Base-by-base conservation (phyloP, 2,113 vertebrate genomes). In the Penelope pileata region DNA sequence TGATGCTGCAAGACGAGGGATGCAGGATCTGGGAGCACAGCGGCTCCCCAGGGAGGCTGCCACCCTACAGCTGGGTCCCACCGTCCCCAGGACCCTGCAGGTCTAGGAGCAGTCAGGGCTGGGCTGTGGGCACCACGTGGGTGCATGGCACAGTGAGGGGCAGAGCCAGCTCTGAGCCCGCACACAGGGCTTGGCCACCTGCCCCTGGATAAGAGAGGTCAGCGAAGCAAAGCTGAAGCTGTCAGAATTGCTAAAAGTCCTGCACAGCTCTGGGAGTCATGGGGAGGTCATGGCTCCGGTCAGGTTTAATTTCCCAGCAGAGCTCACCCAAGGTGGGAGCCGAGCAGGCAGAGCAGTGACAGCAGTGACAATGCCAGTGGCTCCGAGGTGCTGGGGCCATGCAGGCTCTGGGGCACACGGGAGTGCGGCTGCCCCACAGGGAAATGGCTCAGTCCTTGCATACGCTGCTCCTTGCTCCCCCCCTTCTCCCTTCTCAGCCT, bases 281-380 rank as follows among this genome's bases (percentile, higher is more conserved):
- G 2, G 47, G 10, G 53, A n/a, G 40, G 48, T 47, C 5, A 45
- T 63, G 51, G 21, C 43, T 90, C 26, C n/a, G 68, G 16, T 56
- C 74, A 64, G 56, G 2, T 36, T 54, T 85, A 56, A 73, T 83
- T 90, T 95, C 93, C 90, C 75, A 43, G 9, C 77, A 84, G 91
- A 89, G 34, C 32, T 53, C 74, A 81, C 34, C 81, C 12, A 6
- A 51, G 78, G 62, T 68, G 81, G 63, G 86, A 80, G 74, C 48
- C 51, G 30, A 38, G 88, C 70, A 75, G 74, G 66, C 30, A n/a
- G 24, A 59, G 77, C 17, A 0, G 36, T 78, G 83, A 16, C 79
- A 92, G 91, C 66, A 43, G 86, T 54, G 47, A 19, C 16, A 19
- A 2, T 30, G 53, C 38, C 34, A 0, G 0, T 36, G 43, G 59